These are phyloP conservation scores for Oegoconia quadripuncta DNA, from an alignment of 2,888 invertebrate genomes.

Conservation along the genomic window DNA sequence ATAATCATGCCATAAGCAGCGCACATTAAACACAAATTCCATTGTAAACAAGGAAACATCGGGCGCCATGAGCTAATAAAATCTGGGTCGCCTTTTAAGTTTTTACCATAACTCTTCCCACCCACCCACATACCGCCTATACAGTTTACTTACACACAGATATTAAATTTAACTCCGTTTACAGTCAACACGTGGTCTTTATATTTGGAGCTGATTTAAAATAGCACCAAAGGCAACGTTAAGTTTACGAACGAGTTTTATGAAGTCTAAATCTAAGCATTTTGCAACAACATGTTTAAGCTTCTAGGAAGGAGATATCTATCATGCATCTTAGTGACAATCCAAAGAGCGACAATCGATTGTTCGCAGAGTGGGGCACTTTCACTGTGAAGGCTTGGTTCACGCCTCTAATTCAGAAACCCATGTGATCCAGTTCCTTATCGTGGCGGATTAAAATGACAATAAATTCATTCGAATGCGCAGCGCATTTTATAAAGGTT, in stretches of 20 bases:
- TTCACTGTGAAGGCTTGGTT: slow-evolving; percentile 53
- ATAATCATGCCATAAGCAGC: background rate
- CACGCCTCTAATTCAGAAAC: slow-evolving; percentile 57
- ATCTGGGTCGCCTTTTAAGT: slow-evolving; percentile 57
- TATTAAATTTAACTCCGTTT: slow-evolving; percentile 29
- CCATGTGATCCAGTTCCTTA: slow-evolving; percentile 60
- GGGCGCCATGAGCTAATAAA: slow-evolving; percentile 32
- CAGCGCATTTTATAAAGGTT: slow-evolving; percentile 56
- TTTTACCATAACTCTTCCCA: slow-evolving; percentile 55
- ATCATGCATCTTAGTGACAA: slow-evolving; percentile 64
- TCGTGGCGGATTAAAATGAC: slow-evolving; percentile 56
- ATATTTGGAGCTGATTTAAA: slow-evolving; percentile 24
- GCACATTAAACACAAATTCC: background rate
- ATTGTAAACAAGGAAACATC: slow-evolving; percentile 45
- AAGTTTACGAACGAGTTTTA: slow-evolving; percentile 1
- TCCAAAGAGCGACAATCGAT: slow-evolving; percentile 61
- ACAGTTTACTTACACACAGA: slow-evolving; percentile 35
- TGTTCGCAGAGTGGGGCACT: slow-evolving; percentile 67
- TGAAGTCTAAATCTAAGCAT: slow-evolving; percentile 14
- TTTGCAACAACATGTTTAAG: slow-evolving; percentile 30
- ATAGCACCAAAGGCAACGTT: slow-evolving; percentile 9
- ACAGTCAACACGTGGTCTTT: slow-evolving; percentile 30
- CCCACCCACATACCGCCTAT: slow-evolving; percentile 39
- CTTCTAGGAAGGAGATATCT: slow-evolving; percentile 53
- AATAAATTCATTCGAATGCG: slow-evolving; percentile 59